Evolutionary conservation across 2,113 vertebrate genomes (phyloP).

Genomic region (Pomatorhinus ruficollis): DNA sequence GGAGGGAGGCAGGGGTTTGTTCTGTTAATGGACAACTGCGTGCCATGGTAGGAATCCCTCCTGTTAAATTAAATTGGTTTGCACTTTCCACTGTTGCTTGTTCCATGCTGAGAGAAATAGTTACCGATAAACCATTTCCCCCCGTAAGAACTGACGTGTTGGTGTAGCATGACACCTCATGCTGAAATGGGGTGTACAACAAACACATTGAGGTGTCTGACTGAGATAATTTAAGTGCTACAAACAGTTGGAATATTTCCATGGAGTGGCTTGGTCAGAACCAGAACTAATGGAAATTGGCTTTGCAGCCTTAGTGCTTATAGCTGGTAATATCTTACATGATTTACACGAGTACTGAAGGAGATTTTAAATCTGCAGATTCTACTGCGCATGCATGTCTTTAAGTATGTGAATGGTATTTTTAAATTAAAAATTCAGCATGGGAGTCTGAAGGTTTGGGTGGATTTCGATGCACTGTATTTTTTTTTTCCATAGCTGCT

Average conservation of each 20-base stretch:
- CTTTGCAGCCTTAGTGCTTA: background rate
- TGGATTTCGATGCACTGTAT: background rate
- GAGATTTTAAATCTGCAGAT: background rate
- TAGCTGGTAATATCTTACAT: background rate
- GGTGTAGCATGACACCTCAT: conserved; percentile 2
- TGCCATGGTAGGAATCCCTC: conserved; percentile 71
- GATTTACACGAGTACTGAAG: background rate
- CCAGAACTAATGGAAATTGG: conserved; percentile 5
- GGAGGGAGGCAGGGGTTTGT: conserved; percentile 64
- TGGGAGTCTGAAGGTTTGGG: background rate
- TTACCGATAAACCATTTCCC: background rate
- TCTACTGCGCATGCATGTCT: background rate
- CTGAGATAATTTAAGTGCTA: background rate
- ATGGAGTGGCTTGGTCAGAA: background rate
- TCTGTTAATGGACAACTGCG: conserved; percentile 86
- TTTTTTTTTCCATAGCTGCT: background rate
- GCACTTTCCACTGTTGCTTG: conserved; percentile 42
- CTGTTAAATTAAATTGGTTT: conserved; percentile 71
- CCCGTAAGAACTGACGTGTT: background rate
- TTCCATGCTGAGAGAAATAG: conserved; percentile 18
- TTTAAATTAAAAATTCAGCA: background rate
- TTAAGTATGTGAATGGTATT: background rate
- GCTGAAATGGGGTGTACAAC: background rate
- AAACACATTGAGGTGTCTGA: background rate
- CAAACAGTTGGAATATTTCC: conserved; percentile 11